phyloP scores from a whole-genome alignment of 2,113 vertebrate genomes.

The Otocyon megalotis region DNA sequence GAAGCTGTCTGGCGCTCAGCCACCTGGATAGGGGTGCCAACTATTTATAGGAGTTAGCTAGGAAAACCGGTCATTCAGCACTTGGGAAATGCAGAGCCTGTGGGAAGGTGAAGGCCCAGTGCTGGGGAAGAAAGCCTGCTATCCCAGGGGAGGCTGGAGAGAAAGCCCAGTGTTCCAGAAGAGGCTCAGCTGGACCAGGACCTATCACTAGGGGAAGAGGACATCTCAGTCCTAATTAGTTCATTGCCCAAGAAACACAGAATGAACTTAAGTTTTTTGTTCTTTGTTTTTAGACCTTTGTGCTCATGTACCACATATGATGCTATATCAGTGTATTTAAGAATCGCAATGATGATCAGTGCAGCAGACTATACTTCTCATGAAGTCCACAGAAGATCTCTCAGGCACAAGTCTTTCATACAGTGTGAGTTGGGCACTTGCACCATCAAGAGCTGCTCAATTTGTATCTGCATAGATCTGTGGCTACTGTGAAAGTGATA shows the following conservation, averaged over 20 bases:
- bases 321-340: no score
- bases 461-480: background rate
- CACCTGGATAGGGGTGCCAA: background rate
- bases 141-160: background rate
- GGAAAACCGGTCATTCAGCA: background rate
- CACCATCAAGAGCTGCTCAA: background rate
- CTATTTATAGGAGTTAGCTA: background rate
- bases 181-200: no score
- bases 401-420: background rate
- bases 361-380: background rate
- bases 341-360: background rate
- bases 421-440: background rate
- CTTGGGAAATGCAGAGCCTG: background rate
- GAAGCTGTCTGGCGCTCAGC: background rate
- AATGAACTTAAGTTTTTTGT: background rate
- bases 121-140: background rate
- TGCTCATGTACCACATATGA: no score
- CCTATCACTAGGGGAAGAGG: no score
- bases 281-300: background rate
- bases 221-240: background rate
- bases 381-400: background rate
- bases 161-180: accelerated
- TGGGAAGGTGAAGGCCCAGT: accelerated
- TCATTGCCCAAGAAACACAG: background rate
- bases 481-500: background rate